Percentiles rank a stretch among this genome's conserved stretches.
Conservation (phyloP, 1,140 invertebrate genomes). For the Penaeus vannamei region DNA sequence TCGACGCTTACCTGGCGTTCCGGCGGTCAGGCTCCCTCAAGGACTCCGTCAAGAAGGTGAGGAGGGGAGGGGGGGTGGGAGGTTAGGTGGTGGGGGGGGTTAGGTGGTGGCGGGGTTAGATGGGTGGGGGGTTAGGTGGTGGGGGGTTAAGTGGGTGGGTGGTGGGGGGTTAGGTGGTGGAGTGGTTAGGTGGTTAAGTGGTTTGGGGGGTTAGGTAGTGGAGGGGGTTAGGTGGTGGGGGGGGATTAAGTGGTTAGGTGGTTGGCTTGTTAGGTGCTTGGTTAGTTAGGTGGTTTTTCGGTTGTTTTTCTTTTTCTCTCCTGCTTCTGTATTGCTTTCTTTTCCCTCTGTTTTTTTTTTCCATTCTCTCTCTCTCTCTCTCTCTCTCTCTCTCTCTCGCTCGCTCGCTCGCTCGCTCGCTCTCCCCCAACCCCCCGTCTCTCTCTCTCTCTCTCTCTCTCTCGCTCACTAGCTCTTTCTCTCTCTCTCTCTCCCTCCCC, state of each 20-base stretch:
- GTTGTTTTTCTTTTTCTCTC: too few relatives aligned
- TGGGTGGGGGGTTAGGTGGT: neutral
- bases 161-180: neutral
- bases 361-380: too few relatives aligned
- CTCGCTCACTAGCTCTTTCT: too few relatives aligned
- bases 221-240: neutral
- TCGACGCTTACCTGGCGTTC: conserved; percentile 66
- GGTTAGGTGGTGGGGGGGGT: neutral
- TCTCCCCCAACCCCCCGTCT: too few relatives aligned
- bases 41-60: conserved; percentile 64
- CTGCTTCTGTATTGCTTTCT: too few relatives aligned
- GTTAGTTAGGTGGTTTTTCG: too few relatives aligned
- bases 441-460: too few relatives aligned
- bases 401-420: too few relatives aligned
- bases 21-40: conserved; percentile 57
- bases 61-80: neutral
- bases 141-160: neutral
- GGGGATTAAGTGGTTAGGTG: neutral
- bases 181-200: neutral
- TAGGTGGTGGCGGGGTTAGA: neutral
- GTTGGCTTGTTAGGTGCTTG: too few relatives aligned
- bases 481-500: too few relatives aligned
- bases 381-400: neutral
- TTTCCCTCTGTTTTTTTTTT: too few relatives aligned
- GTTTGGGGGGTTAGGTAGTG: neutral